Base-by-base conservation (phyloP, 2,113 vertebrate species). In the Probosciger aterrimus region DNA sequence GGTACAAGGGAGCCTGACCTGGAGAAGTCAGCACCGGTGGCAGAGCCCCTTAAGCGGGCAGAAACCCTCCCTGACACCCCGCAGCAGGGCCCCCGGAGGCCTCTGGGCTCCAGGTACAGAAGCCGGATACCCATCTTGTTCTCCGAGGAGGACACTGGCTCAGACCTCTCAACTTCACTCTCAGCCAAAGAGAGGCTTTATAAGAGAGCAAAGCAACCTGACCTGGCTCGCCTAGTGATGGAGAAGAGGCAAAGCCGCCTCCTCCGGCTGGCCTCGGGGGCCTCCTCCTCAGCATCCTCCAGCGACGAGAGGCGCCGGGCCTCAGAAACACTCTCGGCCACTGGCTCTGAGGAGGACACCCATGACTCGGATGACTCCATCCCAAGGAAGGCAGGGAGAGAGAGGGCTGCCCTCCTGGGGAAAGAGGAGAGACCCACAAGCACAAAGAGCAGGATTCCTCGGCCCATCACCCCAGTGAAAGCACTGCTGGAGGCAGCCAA, bases 321-420 rank as follows among this genome's bases (percentile, higher is more conserved):
- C 16, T 99, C 99, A 0, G 99, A 99, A 95, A 99, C 98, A 3
- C 95, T 98, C 55, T 99, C 99, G 0, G 98, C 98, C 65, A 98
- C 98, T 0, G 99, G 98, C n/a, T 99, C 99, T 2, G 99, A 99
- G 97, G 99, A 99, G 95, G 99, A 99, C 96, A 98, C 98, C 1
- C 98, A 98, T 0, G 97, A 98, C 96, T 98, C 98, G 0, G 99
- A 99, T 6, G 99, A 99, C 53, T 97, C 97, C 1, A 92, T 96
- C 46, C 96, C 98, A 33, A 98, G 90, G 88, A 99, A 98, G 91
- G 97, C 82, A 41, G 91, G 83, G 44, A 97, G 95, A 71, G 96
- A 97, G 44, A 97, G 92, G 83, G 81, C 93, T 3, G 84, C 43
- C 4, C 74, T 94, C 15, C 50, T 96, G 30, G 97, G 97, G 27